These are phyloP conservation scores for Athetis lepigone DNA, from an alignment of 2,888 invertebrate species.

Conservation along the genomic window DNA sequence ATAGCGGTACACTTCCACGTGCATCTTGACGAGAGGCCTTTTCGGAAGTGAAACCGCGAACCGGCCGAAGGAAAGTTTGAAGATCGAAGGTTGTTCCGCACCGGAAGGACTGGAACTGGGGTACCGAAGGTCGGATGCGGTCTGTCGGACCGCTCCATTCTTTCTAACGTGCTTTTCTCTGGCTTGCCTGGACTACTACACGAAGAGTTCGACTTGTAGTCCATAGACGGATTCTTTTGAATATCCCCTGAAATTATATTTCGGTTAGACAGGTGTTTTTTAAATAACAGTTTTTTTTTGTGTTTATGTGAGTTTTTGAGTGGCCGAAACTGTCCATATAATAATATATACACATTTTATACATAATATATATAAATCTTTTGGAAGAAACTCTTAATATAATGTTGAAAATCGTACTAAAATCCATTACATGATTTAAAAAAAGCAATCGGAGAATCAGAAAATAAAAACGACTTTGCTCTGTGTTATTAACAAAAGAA, in stretches of 20 bases:
- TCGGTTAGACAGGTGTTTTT: conserved; percentile 13
- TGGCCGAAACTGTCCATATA: neutral
- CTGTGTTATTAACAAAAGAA: no score
- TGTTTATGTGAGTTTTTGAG: neutral
- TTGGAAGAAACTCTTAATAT: no score
- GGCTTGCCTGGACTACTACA: conserved; percentile 95
- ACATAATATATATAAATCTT: no score
- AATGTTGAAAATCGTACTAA: no score
- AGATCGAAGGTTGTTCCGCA: conserved; percentile 93
- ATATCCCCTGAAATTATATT: conserved; percentile 92
- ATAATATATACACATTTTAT: no score
- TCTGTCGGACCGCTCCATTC: conserved; percentile 91
- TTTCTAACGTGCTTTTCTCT: conserved; percentile 90
- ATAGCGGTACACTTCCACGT: conserved; percentile 98
- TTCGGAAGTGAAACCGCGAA: conserved; percentile 96
- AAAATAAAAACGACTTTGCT: no score
- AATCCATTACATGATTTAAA: no score
- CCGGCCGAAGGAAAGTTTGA: conserved; percentile 93
- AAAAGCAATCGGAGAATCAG: no score
- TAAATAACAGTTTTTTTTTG: neutral
- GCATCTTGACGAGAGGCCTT: conserved; percentile 96
- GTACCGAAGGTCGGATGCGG: conserved; percentile 91
- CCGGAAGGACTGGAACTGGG: conserved; percentile 94
- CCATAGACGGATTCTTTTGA: conserved; percentile 96
- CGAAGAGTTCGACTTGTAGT: conserved; percentile 96